Percentiles rank a stretch among this genome's conserved stretches.
phyloP scores from a whole-genome alignment of 2,797 vertebrate genomes.

The Sebastes kiyomatsui region DNA sequence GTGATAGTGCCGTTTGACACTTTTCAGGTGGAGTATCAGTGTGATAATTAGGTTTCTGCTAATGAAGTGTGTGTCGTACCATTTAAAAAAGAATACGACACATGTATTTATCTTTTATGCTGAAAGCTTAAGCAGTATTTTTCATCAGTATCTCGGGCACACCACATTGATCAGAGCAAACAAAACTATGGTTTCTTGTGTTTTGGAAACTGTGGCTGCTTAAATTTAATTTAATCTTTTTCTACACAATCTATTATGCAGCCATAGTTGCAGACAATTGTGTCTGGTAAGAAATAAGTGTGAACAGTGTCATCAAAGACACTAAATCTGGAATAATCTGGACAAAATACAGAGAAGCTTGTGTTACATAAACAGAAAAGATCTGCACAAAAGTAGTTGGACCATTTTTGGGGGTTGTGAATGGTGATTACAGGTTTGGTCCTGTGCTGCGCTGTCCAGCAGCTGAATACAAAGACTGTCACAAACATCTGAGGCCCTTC shows the following conservation, averaged over 20 bases:
- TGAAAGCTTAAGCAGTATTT: not conserved
- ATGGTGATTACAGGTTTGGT: slow-evolving; percentile 4
- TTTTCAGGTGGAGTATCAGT: not conserved
- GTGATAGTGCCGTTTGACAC: not conserved
- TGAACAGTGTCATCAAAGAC: not conserved
- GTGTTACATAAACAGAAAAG: not conserved
- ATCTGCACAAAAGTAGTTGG: not conserved
- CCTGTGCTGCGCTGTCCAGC: not conserved
- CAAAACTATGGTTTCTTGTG: not conserved
- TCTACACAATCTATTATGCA: not conserved
- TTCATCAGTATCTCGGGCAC: not conserved
- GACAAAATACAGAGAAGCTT: not conserved
- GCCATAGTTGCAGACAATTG: not conserved
- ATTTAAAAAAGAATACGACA: not conserved
- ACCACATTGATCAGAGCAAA: not conserved
- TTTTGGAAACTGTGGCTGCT: not conserved
- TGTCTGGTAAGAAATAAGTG: not conserved
- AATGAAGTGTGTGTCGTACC: not conserved
- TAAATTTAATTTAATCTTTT: not conserved
- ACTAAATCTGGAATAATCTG: not conserved
- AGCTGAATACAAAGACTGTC: slow-evolving; percentile 50
- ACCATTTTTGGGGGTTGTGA: not conserved
- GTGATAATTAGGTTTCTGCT: not conserved
- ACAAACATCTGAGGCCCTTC: slow-evolving; percentile 53
- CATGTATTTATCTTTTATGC: not conserved